Evolutionary conservation across 1,140 invertebrate genomes (phyloP).

Genomic region (Portunus trituberculatus): DNA sequence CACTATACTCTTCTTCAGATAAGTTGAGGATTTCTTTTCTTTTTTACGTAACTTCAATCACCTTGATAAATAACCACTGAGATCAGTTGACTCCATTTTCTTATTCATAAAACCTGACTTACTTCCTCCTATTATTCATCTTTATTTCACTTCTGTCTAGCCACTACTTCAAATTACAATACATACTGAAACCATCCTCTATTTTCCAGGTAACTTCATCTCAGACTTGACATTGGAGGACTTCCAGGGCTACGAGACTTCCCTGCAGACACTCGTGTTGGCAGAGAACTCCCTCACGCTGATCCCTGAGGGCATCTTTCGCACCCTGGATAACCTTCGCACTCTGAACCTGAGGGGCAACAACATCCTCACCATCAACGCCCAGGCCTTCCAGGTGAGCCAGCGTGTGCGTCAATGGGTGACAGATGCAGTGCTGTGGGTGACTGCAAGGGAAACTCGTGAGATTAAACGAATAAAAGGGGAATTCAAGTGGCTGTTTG

Average conservation of each 20-base stretch:
- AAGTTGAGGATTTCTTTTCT: too few relatives aligned
- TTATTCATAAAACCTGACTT: neutral
- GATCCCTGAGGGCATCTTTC: constrained; percentile 77
- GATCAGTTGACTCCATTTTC: neutral
- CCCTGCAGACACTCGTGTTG: constrained; percentile 89
- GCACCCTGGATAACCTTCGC: constrained; percentile 95
- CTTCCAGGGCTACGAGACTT: constrained; percentile 97
- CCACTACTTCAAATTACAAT: neutral
- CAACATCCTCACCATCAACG: constrained; percentile 88
- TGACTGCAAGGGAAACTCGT: too few relatives aligned
- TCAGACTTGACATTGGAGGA: constrained; percentile 75
- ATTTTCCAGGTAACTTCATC: constrained; percentile 74
- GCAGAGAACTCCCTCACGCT: constrained; percentile 89
- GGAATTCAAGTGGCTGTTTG: too few relatives aligned
- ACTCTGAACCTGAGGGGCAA: constrained; percentile 96
- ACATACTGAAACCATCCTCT: neutral
- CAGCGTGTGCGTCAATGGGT: neutral
- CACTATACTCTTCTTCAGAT: neutral
- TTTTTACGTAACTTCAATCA: neutral
- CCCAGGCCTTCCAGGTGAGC: constrained; percentile 88
- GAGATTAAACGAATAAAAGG: too few relatives aligned
- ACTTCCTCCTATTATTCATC: neutral
- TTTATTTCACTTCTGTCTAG: neutral
- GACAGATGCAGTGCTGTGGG: neutral
- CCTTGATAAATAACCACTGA: too few relatives aligned